These are phyloP conservation scores for Cryptocephalus primarius DNA, from an alignment of 2,888 invertebrate species.

Conservation along the genomic window DNA sequence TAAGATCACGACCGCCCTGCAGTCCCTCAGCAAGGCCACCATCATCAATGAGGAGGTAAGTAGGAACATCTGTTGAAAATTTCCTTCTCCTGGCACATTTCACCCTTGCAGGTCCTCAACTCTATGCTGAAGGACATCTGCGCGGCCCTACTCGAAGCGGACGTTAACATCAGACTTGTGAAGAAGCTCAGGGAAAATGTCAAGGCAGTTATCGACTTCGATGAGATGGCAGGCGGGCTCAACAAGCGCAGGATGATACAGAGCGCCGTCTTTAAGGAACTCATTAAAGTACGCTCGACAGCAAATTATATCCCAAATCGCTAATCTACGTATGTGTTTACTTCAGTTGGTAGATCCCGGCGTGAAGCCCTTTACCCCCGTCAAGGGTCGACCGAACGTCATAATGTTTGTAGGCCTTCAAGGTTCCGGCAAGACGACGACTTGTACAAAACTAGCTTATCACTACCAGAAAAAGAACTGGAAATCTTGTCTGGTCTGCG, in stretches of 20 bases:
- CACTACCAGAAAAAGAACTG: conserved; percentile 98
- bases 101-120: conserved; percentile 71
- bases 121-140: conserved; percentile 99
- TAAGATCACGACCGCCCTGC: conserved; percentile 96
- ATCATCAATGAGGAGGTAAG: conserved; percentile 95
- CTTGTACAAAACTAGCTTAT: conserved; percentile 98
- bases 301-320: neutral
- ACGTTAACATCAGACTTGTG: conserved; percentile 91
- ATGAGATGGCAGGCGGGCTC: conserved; percentile 97
- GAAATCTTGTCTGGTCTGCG: conserved; percentile 98
- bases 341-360: conserved; percentile 88
- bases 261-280: conserved; percentile 96
- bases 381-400: conserved; percentile 89
- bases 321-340: neutral
- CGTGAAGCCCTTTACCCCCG: conserved; percentile 91
- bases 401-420: conserved; percentile 99
- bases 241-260: conserved; percentile 98
- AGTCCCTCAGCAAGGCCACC: conserved; percentile 94
- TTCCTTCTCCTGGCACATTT: conserved; percentile 8
- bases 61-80: conserved; percentile 19
- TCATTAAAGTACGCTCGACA: conserved; percentile 65
- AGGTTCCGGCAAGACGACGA: conserved; percentile 98
- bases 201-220: conserved; percentile 93
- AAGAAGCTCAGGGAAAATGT: conserved; percentile 97
- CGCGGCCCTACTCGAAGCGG: conserved; percentile 92